Base-by-base conservation (phyloP, 2,888 invertebrate genomes). In the Rhimphoctona megacephalus region DNA sequence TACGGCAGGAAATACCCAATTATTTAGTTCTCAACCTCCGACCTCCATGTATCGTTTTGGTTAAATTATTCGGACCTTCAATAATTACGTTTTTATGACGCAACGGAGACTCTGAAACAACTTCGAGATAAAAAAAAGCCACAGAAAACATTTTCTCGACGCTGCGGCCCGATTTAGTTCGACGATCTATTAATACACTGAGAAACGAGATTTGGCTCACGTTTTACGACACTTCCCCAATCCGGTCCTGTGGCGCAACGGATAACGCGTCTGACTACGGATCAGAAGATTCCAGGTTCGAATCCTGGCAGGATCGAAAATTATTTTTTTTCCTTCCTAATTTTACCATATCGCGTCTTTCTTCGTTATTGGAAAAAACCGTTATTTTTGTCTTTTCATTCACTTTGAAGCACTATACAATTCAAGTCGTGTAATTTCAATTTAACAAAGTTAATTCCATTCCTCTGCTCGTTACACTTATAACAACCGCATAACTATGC, bases 201-300 rank as follows among this genome's bases (percentile, higher is more conserved):
- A n/a, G 17, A 22, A 64, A 9, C 7, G 3, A 46, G 52, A 25
- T 43, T 77, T 30, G 30, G 33, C 2, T 9, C 30, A 43, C 67
- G 22, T 22, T 77, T 36, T 17, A 17, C 22, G 4, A 73, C 11
- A 9, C 0, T 14, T 7, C 19, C 22, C 33, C 43, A 81, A 83
- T 22, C 46, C 79, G 92, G 92, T 92, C 92, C 90, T 92, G 92
- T 92, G 92, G 92, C 92, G 92, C 92, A 92, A 93, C 92, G 93
- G 92, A 96, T 96, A 96, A 96, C 96, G 96, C 96, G 96, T 96
- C 96, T 96, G 96, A 96, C 96, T 96, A 96, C 96, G 96, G 96
- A 96, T 96, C 96, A 96, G 95, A 95, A 95, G 95, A 95, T 96
- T 96, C 95, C 96, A 96, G 95, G 92, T 92, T 93, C 92, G 92